A percentile compares a stretch with the other conserved stretches of the same genome.
phyloP scores from a whole-genome alignment of 1,140 invertebrate genomes.

The Xylocopa sonorina region DNA sequence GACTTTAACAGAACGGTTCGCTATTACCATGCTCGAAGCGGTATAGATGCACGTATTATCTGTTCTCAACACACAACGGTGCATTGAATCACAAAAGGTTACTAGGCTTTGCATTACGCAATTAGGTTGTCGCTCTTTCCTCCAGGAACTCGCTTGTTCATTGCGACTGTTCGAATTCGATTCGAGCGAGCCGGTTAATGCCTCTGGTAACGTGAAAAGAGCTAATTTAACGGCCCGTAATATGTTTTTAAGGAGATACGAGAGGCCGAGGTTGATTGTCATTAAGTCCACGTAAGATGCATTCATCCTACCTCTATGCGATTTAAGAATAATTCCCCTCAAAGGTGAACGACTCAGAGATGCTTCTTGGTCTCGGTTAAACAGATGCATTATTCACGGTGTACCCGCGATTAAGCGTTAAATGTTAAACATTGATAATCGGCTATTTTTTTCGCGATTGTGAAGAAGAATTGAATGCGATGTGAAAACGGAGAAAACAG shows the following conservation, averaged over 20 bases:
- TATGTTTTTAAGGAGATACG: no score
- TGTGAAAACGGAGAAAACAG: not conserved
- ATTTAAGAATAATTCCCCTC: not conserved
- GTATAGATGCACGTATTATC: slow-evolving; percentile 62
- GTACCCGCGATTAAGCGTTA: not conserved
- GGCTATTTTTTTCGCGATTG: not conserved
- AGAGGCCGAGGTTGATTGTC: no score
- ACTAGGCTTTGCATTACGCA: slow-evolving; percentile 76
- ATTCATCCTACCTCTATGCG: no score
- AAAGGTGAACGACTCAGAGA: not conserved
- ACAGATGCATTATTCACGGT: not conserved
- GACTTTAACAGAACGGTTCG: slow-evolving; percentile 73
- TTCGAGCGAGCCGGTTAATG: no score
- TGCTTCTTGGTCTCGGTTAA: not conserved
- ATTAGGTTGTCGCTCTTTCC: slow-evolving; percentile 63
- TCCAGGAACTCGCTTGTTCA: slow-evolving; percentile 43
- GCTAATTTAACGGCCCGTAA: no score
- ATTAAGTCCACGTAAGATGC: no score
- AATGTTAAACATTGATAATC: slow-evolving; percentile 10
- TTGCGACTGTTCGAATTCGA: not conserved
- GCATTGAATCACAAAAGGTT: slow-evolving; percentile 76
- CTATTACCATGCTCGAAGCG: slow-evolving; percentile 71
- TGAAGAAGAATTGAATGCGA: not conserved
- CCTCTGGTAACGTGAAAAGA: no score
- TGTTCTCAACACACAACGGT: slow-evolving; percentile 49